Base-by-base conservation (phyloP, 1,140 invertebrate genomes). In the Xylocopa sonorina region DNA sequence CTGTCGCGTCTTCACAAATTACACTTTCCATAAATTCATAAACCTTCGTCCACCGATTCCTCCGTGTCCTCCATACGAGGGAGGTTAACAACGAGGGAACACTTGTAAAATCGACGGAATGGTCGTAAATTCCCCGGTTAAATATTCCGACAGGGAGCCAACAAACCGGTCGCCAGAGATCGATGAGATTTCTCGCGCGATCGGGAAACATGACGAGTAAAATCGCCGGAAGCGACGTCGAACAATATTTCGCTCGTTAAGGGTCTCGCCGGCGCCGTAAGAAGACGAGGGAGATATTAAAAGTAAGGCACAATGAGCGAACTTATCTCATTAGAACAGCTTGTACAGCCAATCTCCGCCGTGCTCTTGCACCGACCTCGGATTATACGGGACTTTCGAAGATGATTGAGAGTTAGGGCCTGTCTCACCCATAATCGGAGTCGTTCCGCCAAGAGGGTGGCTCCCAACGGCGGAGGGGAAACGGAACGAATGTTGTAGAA, bases 251-350 rank as follows among this genome's bases (percentile, higher is more conserved):
- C 81, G 81, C 81, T 85, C 87, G 81, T 85, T 87, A 85, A 83
- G 78, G 66, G 38, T 63, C 68, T 57, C 66, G 57, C 51, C 72
- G 64, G 55, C 51, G 62, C 48, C 64, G 51, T 60, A 74, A 78
- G 69, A 77, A 72, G 72, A n/a, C n/a, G 76, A 74, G 82, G 71
- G 82, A 84, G 85, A 89, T 88, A 89, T 89, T 89, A 89, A 89
- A 89, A 89, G 88, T 88, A 81, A 87, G 82, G 80, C 79, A 89
- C 79, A 75, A 83, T 85, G 86, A 82, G 81, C 81, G 81, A 89
- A 89, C 83, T 89, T 89, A 89, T 89, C 88, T 89, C 88, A 88
- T 89, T 89, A 89, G 87, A 89, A 88, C 83, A 80, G 85, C 86
- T 84, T 88, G 82, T 87, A 89, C 77, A 86, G 84, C 85, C 87